Evolutionary conservation across 2,888 invertebrate genomes (phyloP), one percentile per base, ranked within the genome.

Genomic region (Cerceris ruficornis): DNA sequence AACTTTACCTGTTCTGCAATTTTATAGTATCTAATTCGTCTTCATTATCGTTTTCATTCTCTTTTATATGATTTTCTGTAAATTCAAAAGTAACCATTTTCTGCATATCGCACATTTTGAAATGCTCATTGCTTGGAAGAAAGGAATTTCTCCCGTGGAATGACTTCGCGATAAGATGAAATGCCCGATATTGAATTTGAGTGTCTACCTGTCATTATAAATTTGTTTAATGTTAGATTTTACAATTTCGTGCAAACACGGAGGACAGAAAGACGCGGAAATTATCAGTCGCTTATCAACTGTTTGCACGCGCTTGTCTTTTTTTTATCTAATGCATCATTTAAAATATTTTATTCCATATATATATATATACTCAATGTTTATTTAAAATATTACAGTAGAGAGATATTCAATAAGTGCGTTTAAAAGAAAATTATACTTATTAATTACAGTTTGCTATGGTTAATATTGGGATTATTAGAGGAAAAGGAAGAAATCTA

Each of bases 121-220:
- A 13, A 39, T 58, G 41, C 15, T 7, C n/a, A 11, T 11, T 43
- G 46, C 7, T 46, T 41, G 13, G 5, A 55, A 28, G 7, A 7
- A 17, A 7, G 17, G 55, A 55, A 55, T 55, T 55, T 55, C 13
- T n/a, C n/a, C 28, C 28, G 28, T 28, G 28, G 28, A 28, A 28
- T 28, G 28, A 28, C 4, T 50, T 46, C 46, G 46, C 46, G 46
- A 46, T 8, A 46, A 11, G 46, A 46, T 4, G n/a, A 13, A 13
- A 6, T 2, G 13, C n/a, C 50, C 1, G n/a, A n/a, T 7, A 59
- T 59, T 7, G 7, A 5, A 59, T 42, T 59, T 15, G 13, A 11
- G 14, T 14, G 39, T 13, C 41, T 11, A 41, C 42, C 41, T 59
- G n/a, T 59, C 58, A 59, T 59, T 39, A 42, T 59, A 41, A 59